These are phyloP conservation scores for Alca torda DNA, from an alignment of 2,797 vertebrate species.

Conservation along the genomic window DNA sequence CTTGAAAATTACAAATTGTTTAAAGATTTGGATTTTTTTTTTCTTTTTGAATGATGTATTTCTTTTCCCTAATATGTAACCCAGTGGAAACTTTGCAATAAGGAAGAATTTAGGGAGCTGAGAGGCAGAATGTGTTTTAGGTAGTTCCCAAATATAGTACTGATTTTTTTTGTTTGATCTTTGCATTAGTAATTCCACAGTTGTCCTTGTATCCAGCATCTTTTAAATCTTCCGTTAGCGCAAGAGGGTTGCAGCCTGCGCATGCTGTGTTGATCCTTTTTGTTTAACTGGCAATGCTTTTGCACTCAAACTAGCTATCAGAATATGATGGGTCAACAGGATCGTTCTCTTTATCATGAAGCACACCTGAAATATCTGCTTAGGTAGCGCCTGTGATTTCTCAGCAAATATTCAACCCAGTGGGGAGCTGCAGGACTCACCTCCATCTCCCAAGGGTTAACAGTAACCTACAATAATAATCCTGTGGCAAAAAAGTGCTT, in stretches of 20 bases:
- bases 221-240: not conserved
- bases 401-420: conserved; percentile 71
- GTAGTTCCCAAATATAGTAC: not conserved
- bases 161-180: not conserved
- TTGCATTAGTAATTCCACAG: not conserved
- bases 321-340: conserved; percentile 67
- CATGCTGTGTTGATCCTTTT: conserved; percentile 56
- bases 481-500: conserved; percentile 75
- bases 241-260: not conserved
- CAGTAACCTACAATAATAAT: conserved; percentile 82
- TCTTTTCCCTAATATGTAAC: not conserved
- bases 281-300: conserved; percentile 71
- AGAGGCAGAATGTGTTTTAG: not conserved
- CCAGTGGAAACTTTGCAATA: not conserved
- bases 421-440: conserved; percentile 69
- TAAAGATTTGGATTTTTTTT: not conserved
- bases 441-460: conserved; percentile 80
- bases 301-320: conserved; percentile 63
- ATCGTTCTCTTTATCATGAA: conserved; percentile 40
- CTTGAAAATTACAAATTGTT: conserved; percentile 16
- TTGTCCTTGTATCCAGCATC: not conserved
- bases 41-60: not conserved
- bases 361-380: conserved; percentile 66
- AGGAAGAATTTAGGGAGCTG: not conserved
- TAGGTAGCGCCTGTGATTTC: conserved; percentile 70